Percentiles rank a stretch among this genome's conserved stretches.
Evolutionary conservation across 1,140 invertebrate genomes (phyloP).

Genomic region (Stratiolaelaps scimitus): DNA sequence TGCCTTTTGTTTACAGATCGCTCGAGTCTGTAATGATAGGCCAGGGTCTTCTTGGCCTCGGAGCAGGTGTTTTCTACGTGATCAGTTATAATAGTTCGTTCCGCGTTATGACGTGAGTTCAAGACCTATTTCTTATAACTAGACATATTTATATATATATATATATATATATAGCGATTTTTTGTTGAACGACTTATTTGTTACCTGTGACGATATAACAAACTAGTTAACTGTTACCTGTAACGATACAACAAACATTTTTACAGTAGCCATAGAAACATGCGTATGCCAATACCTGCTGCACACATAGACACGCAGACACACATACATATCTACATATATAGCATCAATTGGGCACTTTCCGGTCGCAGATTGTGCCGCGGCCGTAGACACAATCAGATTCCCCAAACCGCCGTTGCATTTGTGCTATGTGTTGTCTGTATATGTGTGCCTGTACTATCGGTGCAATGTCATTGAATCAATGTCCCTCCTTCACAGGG

Average conservation of each 20-base stretch:
- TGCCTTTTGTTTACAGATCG: not conserved
- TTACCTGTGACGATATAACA: not conserved
- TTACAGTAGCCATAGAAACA: not conserved
- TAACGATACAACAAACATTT: too few species aligned
- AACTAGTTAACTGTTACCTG: not conserved
- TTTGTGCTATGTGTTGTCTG: too few species aligned
- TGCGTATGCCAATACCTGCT: not conserved
- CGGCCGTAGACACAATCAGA: too few species aligned
- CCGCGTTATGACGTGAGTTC: slow-evolving; percentile 2
- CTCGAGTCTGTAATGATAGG: not conserved
- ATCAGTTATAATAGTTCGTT: not conserved
- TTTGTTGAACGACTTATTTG: not conserved
- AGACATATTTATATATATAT: too few species aligned
- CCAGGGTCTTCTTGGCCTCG: not conserved
- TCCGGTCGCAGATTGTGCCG: too few species aligned
- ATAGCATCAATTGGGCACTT: too few species aligned
- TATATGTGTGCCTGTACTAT: too few species aligned
- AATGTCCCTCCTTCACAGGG: not conserved
- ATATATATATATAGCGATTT: too few species aligned
- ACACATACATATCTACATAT: not conserved
- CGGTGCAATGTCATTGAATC: not conserved
- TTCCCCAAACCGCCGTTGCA: too few species aligned
- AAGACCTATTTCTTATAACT: too few species aligned
- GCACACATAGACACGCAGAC: too few species aligned
- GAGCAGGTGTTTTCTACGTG: slow-evolving; percentile 9